A percentile compares a stretch with the other conserved stretches of the same genome.
phyloP scores from a whole-genome alignment of 35 echinoderm and acorn worm species.

The Anneissia japonica region DNA sequence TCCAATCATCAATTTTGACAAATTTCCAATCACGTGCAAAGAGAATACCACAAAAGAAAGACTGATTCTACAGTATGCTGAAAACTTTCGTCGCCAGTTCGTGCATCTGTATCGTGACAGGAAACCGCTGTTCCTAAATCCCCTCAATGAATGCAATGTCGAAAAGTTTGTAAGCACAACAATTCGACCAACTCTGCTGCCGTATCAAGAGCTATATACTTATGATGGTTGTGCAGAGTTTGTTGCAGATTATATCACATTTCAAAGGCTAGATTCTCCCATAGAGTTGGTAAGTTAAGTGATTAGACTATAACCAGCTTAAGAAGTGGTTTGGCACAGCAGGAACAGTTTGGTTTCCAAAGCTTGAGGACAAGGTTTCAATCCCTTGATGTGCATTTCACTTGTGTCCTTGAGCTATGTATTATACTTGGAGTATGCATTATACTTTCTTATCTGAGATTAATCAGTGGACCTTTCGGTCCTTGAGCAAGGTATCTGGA shows the following conservation, averaged over 20 bases:
- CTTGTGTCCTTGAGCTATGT: too few species aligned
- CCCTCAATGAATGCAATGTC: conserved; percentile 77
- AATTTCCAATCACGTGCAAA: conserved; percentile 70
- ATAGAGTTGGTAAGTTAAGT: conserved; percentile 73
- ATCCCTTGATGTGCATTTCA: too few species aligned
- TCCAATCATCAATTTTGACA: conserved; percentile 10
- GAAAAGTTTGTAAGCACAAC: conserved; percentile 98
- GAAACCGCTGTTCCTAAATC: conserved; percentile 75
- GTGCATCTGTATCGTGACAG: conserved; percentile 92
- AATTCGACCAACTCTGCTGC: conserved; percentile 73
- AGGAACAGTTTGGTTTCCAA: too few species aligned
- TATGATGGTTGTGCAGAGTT: conserved; percentile 95
- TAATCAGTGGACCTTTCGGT: too few species aligned
- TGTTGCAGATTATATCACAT: conserved; percentile 87
- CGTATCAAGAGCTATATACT: conserved; percentile 74
- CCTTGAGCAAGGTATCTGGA: too few species aligned
- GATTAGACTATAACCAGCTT: too few species aligned
- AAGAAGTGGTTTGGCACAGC: too few species aligned
- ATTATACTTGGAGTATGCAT: too few species aligned
- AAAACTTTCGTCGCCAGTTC: conserved; percentile 95
- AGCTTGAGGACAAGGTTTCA: too few species aligned
- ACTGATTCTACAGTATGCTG: conserved; percentile 84
- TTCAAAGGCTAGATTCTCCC: conserved; percentile 55
- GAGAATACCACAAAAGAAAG: conserved; percentile 83
- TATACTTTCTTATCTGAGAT: too few species aligned